Evolutionary conservation across 35 echinoderm and acorn worm species (phyloP).

Genomic region (Stichopus chloronotus): DNA sequence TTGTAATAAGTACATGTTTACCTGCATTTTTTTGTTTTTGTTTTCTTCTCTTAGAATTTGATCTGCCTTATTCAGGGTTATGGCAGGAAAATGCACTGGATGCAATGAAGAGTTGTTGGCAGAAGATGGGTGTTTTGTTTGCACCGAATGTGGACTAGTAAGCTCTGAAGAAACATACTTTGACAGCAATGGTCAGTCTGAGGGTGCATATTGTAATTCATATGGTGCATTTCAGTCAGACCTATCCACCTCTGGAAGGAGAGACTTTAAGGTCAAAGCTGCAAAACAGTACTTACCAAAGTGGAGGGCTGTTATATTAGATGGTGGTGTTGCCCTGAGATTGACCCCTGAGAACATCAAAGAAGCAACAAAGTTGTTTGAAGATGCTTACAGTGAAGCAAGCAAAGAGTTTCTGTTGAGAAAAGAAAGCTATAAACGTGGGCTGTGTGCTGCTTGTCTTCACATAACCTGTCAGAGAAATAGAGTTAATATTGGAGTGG

Average conservation of each 20-base stretch:
- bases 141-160: neutral
- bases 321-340: neutral
- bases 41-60: neutral
- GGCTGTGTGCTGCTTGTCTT: constrained; percentile 30
- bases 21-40: too few species aligned
- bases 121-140: neutral
- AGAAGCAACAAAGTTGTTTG: constrained; percentile 29
- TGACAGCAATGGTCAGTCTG: neutral
- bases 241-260: neutral
- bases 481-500: neutral
- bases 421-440: constrained; percentile 16
- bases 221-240: neutral
- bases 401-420: neutral
- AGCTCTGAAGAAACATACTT: neutral
- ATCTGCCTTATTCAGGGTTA: neutral
- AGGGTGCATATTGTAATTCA: neutral
- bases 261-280: neutral
- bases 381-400: neutral
- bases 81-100: neutral
- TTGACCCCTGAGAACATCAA: neutral
- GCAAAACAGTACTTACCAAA: neutral
- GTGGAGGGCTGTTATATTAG: neutral
- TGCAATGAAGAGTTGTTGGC: neutral
- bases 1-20: too few species aligned
- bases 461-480: constrained; percentile 21